Conservation (phyloP, 2,113 vertebrate genomes). For the Antigone vipio region DNA sequence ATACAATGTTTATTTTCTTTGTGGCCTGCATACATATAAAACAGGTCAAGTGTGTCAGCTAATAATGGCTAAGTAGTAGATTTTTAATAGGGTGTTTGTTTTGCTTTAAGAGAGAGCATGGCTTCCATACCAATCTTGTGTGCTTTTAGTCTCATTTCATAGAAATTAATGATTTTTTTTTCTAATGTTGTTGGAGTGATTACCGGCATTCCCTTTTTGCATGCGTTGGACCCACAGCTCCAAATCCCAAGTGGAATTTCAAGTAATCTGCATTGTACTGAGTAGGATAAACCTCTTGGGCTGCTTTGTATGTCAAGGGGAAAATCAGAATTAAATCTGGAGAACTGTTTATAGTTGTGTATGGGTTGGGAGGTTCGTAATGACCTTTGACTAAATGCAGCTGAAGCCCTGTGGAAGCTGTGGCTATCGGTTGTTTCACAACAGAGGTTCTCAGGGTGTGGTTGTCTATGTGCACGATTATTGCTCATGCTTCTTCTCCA, state of each 20-base stretch:
- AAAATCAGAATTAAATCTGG: background rate
- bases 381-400: constrained; percentile 65
- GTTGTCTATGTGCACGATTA: background rate
- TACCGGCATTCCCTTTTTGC: background rate
- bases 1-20: background rate
- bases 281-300: background rate
- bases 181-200: background rate
- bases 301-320: background rate
- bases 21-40: background rate
- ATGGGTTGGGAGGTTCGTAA: background rate
- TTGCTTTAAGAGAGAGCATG: background rate
- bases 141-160: fast-evolving
- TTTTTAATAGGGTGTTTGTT: background rate
- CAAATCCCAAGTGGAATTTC: constrained; percentile 19
- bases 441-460: constrained; percentile 17
- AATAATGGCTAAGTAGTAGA: background rate
- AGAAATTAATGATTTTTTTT: background rate
- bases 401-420: background rate
- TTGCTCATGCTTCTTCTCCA: background rate
- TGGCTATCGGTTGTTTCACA: background rate
- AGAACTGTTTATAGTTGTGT: background rate
- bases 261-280: background rate
- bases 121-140: background rate
- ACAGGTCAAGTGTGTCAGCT: background rate
- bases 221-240: background rate